Evolutionary conservation across 2,797 vertebrate genomes (phyloP).

Genomic region (Sebastes hubbsi): DNA sequence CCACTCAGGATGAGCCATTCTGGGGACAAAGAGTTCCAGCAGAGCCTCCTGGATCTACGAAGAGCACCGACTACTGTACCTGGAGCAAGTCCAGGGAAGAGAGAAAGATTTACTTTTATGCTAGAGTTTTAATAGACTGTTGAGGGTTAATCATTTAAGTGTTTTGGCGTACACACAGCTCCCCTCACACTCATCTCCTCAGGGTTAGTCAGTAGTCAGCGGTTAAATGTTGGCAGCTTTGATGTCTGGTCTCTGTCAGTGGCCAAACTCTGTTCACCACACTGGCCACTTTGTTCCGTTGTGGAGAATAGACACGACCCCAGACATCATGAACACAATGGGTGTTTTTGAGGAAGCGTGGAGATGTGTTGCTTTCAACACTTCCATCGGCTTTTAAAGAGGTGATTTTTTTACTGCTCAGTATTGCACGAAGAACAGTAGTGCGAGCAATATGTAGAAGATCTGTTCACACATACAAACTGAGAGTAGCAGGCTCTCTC

Average conservation of each 20-base stretch:
- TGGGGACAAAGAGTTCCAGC: not conserved
- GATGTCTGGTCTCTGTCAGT: conserved; percentile 40
- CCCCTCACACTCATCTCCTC: not conserved
- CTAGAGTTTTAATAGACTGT: not conserved
- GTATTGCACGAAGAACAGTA: not conserved
- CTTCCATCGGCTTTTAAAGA: not conserved
- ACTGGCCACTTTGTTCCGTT: conserved; percentile 49
- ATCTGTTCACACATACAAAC: not conserved
- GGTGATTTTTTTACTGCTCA: not conserved
- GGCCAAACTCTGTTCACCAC: conserved; percentile 27
- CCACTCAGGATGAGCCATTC: conserved; percentile 2
- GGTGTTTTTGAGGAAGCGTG: not conserved
- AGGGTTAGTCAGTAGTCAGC: conserved; percentile 25
- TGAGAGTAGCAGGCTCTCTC: not conserved
- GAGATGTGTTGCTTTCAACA: not conserved
- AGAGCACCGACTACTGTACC: not conserved
- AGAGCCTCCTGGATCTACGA: not conserved
- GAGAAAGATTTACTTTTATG: conserved; percentile 8
- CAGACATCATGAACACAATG: conserved; percentile 16
- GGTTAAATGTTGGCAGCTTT: conserved; percentile 42
- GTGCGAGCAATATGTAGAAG: not conserved
- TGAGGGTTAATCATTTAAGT: not conserved
- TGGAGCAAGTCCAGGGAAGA: conserved; percentile 2
- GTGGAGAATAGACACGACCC: conserved; percentile 4
- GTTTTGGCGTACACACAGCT: conserved; percentile 9